Conservation (phyloP, 2,797 vertebrate species). For the Pseudocheirus occidentalis region DNA sequence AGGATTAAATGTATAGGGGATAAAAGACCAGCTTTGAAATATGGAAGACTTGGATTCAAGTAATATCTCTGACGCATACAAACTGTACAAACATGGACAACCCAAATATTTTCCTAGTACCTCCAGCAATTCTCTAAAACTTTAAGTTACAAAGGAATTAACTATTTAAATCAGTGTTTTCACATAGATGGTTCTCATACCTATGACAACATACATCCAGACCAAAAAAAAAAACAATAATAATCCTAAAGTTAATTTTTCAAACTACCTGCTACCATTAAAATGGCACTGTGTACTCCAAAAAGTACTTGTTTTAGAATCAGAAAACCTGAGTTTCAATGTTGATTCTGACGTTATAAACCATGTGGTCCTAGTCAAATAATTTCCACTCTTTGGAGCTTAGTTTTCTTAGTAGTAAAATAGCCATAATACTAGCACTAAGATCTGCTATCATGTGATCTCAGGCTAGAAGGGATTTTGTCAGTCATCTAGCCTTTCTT, state of each 20-base stretch:
- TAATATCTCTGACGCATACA: not conserved
- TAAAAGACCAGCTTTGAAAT: not conserved
- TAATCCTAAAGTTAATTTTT: not conserved
- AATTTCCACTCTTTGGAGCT: not conserved
- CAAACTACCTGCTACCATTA: not conserved
- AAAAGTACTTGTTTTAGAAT: not conserved
- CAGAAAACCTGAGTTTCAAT: not conserved
- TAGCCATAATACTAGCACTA: not conserved
- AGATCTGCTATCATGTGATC: not conserved
- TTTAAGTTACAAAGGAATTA: not conserved
- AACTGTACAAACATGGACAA: not conserved
- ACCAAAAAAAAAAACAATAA: not conserved
- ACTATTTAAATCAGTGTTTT: not conserved
- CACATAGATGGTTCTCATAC: not conserved
- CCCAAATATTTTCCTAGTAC: not conserved
- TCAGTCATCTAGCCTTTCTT: no score
- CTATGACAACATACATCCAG: not conserved
- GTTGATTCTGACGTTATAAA: not conserved
- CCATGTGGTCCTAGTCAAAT: not conserved
- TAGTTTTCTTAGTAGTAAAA: not conserved
- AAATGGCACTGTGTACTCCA: not conserved
- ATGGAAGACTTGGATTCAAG: not conserved
- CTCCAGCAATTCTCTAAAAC: not conserved
- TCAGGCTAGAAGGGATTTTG: no score
- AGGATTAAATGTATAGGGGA: not conserved